Evolutionary conservation across 1,140 invertebrate species (phyloP).

Genomic region (Bombus waltoni): DNA sequence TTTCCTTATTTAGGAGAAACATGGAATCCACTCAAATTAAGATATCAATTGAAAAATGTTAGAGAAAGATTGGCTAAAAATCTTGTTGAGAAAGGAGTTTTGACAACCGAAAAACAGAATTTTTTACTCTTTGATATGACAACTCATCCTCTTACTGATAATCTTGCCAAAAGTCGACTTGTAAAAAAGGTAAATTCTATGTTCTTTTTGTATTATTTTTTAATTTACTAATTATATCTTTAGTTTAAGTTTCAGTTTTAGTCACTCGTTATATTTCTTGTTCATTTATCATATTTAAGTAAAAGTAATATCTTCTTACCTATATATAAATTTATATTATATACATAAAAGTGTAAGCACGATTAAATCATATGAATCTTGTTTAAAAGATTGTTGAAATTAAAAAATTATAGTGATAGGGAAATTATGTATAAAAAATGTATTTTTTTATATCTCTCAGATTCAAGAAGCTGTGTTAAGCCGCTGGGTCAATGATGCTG

Average conservation of each 20-base stretch:
- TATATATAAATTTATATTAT: not conserved
- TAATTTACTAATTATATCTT: not conserved
- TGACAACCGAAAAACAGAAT: constrained; percentile 99
- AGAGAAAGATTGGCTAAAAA: constrained; percentile 99
- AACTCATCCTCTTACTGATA: constrained; percentile 98
- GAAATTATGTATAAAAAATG: not conserved
- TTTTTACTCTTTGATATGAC: constrained; percentile 99
- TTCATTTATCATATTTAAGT: too few relatives aligned
- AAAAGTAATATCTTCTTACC: not conserved
- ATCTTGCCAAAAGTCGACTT: constrained; percentile 96
- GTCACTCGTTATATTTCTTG: too few relatives aligned
- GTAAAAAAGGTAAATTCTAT: constrained; percentile 93
- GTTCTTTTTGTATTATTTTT: constrained; percentile 35
- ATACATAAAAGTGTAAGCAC: not conserved
- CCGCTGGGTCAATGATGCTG: constrained; percentile 98
- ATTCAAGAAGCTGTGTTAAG: constrained; percentile 98
- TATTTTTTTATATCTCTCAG: constrained; percentile 81
- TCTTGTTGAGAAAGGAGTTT: constrained; percentile 99
- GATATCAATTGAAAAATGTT: constrained; percentile 99
- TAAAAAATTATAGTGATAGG: not conserved
- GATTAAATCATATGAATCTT: not conserved
- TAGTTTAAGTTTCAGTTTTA: not conserved
- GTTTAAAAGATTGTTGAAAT: not conserved
- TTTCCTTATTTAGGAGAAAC: constrained; percentile 92
- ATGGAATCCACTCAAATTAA: constrained; percentile 99